Conservation (phyloP, 23 tunicate species). For the Ascidia mentula region DNA sequence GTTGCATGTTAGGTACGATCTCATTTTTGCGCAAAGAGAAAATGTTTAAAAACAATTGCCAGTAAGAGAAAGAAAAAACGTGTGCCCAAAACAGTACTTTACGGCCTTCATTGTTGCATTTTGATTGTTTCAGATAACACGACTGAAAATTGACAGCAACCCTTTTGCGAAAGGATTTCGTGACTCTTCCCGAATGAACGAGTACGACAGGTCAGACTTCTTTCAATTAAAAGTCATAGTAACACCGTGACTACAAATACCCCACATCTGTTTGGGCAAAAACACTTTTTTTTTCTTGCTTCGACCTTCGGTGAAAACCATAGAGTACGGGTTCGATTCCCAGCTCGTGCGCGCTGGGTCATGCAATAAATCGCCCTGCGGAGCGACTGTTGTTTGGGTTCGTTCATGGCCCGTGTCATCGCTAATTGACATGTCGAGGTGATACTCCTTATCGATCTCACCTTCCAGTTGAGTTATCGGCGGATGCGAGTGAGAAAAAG, state of each 20-base stretch:
- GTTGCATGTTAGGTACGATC: too few relatives aligned
- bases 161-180: conserved; percentile 97
- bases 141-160: conserved; percentile 95
- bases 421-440: neutral
- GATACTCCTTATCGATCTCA: conserved; percentile 1
- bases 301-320: too few relatives aligned
- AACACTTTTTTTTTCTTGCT: too few relatives aligned
- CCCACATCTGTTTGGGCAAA: too few relatives aligned
- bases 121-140: conserved; percentile 76
- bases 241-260: neutral
- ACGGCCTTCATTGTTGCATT: neutral
- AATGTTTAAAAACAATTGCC: too few relatives aligned
- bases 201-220: conserved; percentile 76
- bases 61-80: too few relatives aligned
- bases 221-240: neutral
- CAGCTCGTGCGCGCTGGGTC: too few relatives aligned
- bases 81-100: too few relatives aligned
- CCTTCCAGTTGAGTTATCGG: conserved; percentile 3
- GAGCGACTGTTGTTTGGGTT: too few relatives aligned
- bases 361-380: too few relatives aligned
- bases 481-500: neutral
- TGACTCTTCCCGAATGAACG: conserved; percentile 88
- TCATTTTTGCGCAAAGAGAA: too few relatives aligned
- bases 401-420: neutral
- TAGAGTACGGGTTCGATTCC: too few relatives aligned